Evolutionary conservation across 2,888 invertebrate species (phyloP).

Genomic region (Electrophaes corylata): DNA sequence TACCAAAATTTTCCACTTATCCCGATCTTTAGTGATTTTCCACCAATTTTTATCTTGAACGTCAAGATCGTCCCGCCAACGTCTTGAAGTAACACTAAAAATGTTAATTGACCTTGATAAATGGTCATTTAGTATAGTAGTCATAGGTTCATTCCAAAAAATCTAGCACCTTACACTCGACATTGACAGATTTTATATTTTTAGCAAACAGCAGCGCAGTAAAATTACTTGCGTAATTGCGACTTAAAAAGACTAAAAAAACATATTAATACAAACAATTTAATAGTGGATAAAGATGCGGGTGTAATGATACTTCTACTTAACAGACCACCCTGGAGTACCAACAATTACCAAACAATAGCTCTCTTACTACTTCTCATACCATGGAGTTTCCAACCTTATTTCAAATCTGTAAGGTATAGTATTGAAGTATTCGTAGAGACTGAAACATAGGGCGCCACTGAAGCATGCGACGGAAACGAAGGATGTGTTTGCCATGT

Average conservation of each 20-base stretch:
- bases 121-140: too few species aligned
- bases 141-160: neutral
- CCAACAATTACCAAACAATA: conserved; percentile 39
- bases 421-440: neutral
- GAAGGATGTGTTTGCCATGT: conserved; percentile 33
- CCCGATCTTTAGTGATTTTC: too few species aligned
- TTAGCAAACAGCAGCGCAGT: neutral
- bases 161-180: neutral
- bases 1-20: too few species aligned
- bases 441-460: conserved; percentile 30
- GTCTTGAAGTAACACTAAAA: too few species aligned
- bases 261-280: conserved; percentile 20
- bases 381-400: conserved; percentile 4
- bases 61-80: too few species aligned
- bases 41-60: too few species aligned
- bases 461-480: conserved; percentile 37
- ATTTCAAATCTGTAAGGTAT: conserved; percentile 1
- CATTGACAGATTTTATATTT: neutral
- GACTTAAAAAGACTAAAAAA: conserved; percentile 13
- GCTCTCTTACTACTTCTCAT: conserved; percentile 20
- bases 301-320: conserved; percentile 38
- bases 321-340: conserved; percentile 40
- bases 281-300: conserved; percentile 32
- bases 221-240: conserved; percentile 11
- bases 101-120: too few species aligned